Conservation (phyloP, 1,140 invertebrate genomes). For the Scaptodrosophila lebanonensis region DNA sequence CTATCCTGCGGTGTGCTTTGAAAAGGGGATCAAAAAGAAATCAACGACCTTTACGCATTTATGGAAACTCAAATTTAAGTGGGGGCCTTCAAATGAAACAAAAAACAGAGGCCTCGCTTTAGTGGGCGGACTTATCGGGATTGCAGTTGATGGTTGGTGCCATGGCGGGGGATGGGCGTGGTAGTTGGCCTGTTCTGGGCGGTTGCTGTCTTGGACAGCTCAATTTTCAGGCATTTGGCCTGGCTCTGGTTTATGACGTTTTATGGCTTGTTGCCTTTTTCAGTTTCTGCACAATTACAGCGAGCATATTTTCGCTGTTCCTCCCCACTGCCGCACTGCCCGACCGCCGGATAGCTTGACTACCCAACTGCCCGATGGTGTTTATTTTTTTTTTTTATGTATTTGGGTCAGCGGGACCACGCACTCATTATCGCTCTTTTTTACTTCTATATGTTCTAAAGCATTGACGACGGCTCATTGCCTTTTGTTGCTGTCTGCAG, state of each 20-base stretch:
- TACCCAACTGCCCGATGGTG: conserved; percentile 21
- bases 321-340: too few relatives aligned
- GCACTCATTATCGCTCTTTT: conserved; percentile 63
- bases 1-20: too few relatives aligned
- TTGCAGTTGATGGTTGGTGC: conserved; percentile 20
- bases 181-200: background rate
- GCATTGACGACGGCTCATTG: conserved; percentile 40
- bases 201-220: conserved; percentile 37
- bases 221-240: conserved; percentile 28
- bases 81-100: too few relatives aligned
- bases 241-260: conserved; percentile 49
- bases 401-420: conserved; percentile 43
- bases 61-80: conserved; percentile 22
- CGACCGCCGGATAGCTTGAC: conserved; percentile 13
- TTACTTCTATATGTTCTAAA: too few relatives aligned
- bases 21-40: too few relatives aligned
- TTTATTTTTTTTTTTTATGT: too few relatives aligned
- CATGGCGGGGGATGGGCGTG: conserved; percentile 10
- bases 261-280: conserved; percentile 64
- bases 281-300: conserved; percentile 37
- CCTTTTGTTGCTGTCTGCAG: background rate
- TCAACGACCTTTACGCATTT: conserved; percentile 21
- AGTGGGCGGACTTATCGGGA: conserved; percentile 23
- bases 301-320: conserved; percentile 19
- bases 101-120: too few relatives aligned